Percentiles rank a stretch among this genome's conserved stretches.
These are phyloP conservation scores for Actinia tenebrosa DNA, from an alignment of 64 coral and sea anemone genomes.

Conservation along the genomic window DNA sequence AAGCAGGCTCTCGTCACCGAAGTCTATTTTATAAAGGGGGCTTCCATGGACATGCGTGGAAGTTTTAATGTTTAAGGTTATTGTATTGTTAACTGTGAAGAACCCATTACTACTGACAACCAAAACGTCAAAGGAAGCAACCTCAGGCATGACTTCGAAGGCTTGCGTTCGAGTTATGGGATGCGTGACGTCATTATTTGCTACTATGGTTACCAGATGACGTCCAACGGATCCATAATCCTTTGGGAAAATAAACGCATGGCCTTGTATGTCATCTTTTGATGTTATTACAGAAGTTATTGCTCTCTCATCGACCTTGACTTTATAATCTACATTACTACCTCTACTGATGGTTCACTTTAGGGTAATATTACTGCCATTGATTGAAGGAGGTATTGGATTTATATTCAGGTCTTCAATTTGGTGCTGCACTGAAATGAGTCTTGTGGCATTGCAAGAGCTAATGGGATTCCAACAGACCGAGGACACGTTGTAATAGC, in stretches of 20 bases:
- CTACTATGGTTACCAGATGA: slow-evolving; percentile 23
- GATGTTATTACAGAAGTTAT: slow-evolving; percentile 3
- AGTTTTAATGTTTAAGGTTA: slow-evolving; percentile 34
- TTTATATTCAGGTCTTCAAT: slow-evolving; percentile 30
- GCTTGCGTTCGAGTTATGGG: not conserved
- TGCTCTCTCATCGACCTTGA: not conserved
- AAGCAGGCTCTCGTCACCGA: slow-evolving; percentile 41
- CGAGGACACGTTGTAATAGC: slow-evolving; percentile 17
- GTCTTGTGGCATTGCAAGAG: not conserved
- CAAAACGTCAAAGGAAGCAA: slow-evolving; percentile 26
- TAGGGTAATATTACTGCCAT: slow-evolving; percentile 34
- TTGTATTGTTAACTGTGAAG: slow-evolving; percentile 41
- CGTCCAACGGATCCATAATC: slow-evolving; percentile 47
- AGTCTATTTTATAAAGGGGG: slow-evolving; percentile 29
- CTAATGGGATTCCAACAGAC: slow-evolving; percentile 51
- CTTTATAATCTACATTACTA: slow-evolving; percentile 31
- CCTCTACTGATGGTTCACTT: slow-evolving; percentile 53
- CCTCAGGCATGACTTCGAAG: slow-evolving; percentile 27
- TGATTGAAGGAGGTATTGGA: slow-evolving; percentile 29
- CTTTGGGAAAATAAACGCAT: slow-evolving; percentile 8
- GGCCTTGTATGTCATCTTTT: slow-evolving; percentile 12
- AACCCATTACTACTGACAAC: not conserved
- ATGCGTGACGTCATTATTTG: slow-evolving; percentile 32
- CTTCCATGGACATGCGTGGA: not conserved
- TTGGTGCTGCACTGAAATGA: slow-evolving; percentile 35